Evolutionary conservation across 2,888 invertebrate genomes (phyloP), one percentile per base, ranked within the genome.

Genomic region (Meta bourneti): DNA sequence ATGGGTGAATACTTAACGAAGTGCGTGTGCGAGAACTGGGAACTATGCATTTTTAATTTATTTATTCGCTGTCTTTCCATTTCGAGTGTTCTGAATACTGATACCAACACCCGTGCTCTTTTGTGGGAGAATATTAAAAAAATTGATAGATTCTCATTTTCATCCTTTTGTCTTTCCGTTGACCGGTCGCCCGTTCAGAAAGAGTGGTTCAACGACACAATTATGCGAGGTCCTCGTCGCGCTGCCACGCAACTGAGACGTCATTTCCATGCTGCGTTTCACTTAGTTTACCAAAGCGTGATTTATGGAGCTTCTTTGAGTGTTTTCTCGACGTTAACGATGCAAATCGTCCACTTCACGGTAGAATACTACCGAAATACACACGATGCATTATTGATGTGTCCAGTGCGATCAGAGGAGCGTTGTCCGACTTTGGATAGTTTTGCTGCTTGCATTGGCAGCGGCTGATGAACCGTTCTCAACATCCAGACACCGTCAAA

Each of bases 201-300:
- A 20, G 34, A 11, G 16, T 19, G 19, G 82, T 71, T 74, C 83
- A 72, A 19, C 72, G 83, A 74, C 72, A 72, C 72, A 72, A 61
- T 61, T 6, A 54, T 16, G 1, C 11, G 11, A 49, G 72, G 52
- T 72, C 9, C 51, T 20, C 20, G 51, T 20, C 51, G 13, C 16
- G 11, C 11, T 16, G 61, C 61, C 11, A 61, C 4, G 34, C 13
- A 16, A 16, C 61, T 16, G 11, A 4, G 8, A 16, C 61, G 13
- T 16, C 61, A 16, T 16, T 16, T 16, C 13, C 61, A 61, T 16
- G 61, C 61, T 16, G 61, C 11, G 61, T 61, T 61, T 61, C 61
- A 61, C 61, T 61, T 61, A 61, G 61, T 16, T 11, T 61, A 61
- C 61, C 61, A 61, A 61, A 61, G 61, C 61, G 61, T 61, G 61